A percentile compares a stretch with the other conserved stretches of the same genome.
Conservation (phyloP, 1,140 invertebrate genomes). For the Drosophila azteca region DNA sequence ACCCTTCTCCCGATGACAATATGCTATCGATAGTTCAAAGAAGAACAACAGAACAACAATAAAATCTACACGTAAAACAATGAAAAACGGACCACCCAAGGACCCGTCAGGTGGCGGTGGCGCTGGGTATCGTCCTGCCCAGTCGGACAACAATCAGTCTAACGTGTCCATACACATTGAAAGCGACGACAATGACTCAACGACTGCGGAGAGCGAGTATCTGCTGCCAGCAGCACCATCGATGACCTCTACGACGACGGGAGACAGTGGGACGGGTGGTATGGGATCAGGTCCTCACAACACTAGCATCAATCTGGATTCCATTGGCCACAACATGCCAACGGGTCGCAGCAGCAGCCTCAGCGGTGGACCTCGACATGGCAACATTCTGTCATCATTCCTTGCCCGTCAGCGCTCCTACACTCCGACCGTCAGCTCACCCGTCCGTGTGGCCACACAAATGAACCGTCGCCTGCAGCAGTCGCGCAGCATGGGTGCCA, state of each 20-base stretch:
- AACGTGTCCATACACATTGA: conserved; percentile 64
- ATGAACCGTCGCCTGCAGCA: conserved; percentile 66
- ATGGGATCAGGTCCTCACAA: conserved; percentile 6
- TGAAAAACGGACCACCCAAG: conserved; percentile 63
- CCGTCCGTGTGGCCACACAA: conserved; percentile 35
- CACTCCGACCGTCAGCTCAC: conserved; percentile 47
- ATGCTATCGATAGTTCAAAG: too few relatives aligned
- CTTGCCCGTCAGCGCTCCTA: conserved; percentile 63
- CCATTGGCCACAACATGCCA: conserved; percentile 7
- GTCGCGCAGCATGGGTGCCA: conserved; percentile 59
- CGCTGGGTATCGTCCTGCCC: conserved; percentile 16
- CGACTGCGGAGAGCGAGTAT: conserved; percentile 65
- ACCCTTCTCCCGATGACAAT: too few relatives aligned
- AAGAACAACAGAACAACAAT: not conserved
- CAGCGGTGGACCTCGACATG: conserved; percentile 23
- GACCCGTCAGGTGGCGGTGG: conserved; percentile 45
- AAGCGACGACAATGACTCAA: conserved; percentile 76
- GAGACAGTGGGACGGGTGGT: conserved; percentile 1
- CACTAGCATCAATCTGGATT: conserved; percentile 53
- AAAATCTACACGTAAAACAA: conserved; percentile 22
- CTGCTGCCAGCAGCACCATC: conserved; percentile 51
- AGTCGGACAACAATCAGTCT: conserved; percentile 6
- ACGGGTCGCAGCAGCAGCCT: conserved; percentile 46
- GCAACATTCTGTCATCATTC: conserved; percentile 51
- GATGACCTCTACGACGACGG: conserved; percentile 32